A percentile compares a stretch with the other conserved stretches of the same genome.
These are phyloP conservation scores for Progne subis DNA, from an alignment of 2,113 vertebrate genomes.

Conservation along the genomic window DNA sequence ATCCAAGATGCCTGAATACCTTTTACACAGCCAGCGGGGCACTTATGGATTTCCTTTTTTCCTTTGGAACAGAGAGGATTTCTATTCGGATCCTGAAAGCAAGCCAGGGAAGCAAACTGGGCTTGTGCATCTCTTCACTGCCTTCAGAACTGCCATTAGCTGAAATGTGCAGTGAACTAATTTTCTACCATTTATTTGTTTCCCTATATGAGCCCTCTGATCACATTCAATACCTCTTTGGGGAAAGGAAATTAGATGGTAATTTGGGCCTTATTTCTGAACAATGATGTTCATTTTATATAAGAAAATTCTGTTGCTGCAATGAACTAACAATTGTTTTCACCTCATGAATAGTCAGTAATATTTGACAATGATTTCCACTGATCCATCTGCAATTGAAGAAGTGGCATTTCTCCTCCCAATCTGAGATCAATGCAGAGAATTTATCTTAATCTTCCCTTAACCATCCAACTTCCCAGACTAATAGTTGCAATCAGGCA, in stretches of 20 bases:
- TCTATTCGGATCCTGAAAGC: neutral
- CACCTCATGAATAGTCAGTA: neutral
- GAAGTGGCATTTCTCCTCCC: neutral
- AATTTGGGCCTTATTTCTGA: constrained; percentile 14
- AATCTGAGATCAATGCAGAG: neutral
- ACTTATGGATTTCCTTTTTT: neutral
- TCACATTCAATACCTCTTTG: neutral
- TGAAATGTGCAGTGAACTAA: neutral
- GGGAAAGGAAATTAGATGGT: neutral
- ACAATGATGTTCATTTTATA: neutral
- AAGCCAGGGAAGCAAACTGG: neutral
- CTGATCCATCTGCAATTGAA: neutral
- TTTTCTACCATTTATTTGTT: neutral
- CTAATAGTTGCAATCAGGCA: neutral
- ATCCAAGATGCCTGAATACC: neutral
- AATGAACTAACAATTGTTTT: neutral
- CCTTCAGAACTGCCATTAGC: neutral
- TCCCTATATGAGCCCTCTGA: neutral
- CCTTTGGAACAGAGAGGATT: neutral
- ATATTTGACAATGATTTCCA: neutral
- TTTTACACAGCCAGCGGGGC: neutral
- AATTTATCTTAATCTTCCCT: neutral
- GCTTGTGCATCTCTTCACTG: neutral
- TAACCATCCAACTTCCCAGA: neutral
- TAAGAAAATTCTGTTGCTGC: neutral